phyloP scores from a whole-genome alignment of 2,797 vertebrate genomes.

The Parambassis ranga region DNA sequence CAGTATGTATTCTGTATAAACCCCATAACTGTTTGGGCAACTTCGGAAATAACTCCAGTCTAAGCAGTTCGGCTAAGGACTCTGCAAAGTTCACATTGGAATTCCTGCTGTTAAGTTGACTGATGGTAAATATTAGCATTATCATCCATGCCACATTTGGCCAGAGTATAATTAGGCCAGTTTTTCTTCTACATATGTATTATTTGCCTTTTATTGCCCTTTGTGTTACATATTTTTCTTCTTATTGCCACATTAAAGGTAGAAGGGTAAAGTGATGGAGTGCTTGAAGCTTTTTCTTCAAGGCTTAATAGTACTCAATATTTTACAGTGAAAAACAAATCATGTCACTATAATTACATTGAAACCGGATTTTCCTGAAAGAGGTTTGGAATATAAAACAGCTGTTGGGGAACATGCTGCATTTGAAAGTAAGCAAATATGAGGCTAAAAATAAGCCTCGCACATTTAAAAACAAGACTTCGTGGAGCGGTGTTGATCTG shows the following conservation, averaged over 20 bases:
- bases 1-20: slow-evolving; percentile 31
- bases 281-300: slow-evolving; percentile 45
- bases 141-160: slow-evolving; percentile 20
- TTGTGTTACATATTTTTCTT: neutral
- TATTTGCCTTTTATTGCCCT: slow-evolving; percentile 44
- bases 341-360: slow-evolving; percentile 55
- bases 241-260: slow-evolving; percentile 26
- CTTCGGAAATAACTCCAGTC: slow-evolving; percentile 13
- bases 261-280: slow-evolving; percentile 50
- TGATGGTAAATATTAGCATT: neutral
- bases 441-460: neutral
- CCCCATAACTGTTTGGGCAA: slow-evolving; percentile 10
- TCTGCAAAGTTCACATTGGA: neutral
- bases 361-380: slow-evolving; percentile 24
- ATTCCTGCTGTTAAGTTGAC: slow-evolving; percentile 17
- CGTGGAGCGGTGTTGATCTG: neutral
- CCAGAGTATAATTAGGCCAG: slow-evolving; percentile 29
- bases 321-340: slow-evolving; percentile 57
- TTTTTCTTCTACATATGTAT: slow-evolving; percentile 5
- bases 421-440: slow-evolving; percentile 6
- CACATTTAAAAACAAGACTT: neutral
- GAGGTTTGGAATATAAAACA: slow-evolving; percentile 20
- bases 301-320: slow-evolving; percentile 49
- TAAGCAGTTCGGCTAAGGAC: slow-evolving; percentile 33
- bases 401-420: slow-evolving; percentile 19